These are phyloP conservation scores for Taurulus bubalis DNA, from an alignment of 2,113 vertebrate genomes.

Conservation along the genomic window DNA sequence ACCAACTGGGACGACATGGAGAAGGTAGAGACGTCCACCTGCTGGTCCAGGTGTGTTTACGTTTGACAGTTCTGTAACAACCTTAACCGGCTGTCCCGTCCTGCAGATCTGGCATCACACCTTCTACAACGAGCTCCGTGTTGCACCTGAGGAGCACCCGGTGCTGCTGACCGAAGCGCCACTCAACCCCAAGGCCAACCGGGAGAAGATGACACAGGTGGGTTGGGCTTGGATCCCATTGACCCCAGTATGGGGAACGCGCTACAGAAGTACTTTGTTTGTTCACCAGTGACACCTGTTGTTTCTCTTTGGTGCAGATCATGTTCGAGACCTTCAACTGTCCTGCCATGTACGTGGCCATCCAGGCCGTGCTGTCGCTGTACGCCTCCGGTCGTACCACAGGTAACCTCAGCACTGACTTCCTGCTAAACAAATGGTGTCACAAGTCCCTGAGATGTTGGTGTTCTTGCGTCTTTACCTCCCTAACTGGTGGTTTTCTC, in stretches of 20 bases:
- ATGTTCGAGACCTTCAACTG: constrained; percentile 98
- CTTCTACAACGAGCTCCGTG: constrained; percentile 96
- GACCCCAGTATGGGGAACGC: not conserved
- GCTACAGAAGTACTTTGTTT: not conserved
- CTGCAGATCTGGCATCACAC: constrained; percentile 96
- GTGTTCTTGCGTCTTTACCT: no score
- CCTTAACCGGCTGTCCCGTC: not conserved
- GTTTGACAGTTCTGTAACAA: no score
- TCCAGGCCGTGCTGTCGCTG: constrained; percentile 96
- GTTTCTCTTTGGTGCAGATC: constrained; percentile 84
- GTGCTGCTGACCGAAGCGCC: constrained; percentile 94
- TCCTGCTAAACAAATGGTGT: not conserved
- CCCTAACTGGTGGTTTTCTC: not conserved
- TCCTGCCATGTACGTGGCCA: constrained; percentile 98
- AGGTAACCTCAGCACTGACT: constrained; percentile 68
- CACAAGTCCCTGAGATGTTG: not conserved
- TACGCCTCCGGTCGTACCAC: constrained; percentile 97
- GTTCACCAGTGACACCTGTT: not conserved
- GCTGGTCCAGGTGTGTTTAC: no score
- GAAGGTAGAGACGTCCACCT: constrained; percentile 78
- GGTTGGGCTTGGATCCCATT: not conserved
- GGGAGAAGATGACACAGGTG: constrained; percentile 94
- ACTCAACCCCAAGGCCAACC: constrained; percentile 95
- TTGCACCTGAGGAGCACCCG: constrained; percentile 93
- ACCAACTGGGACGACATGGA: constrained; percentile 99